Base-by-base conservation (phyloP, 2,113 vertebrate genomes). In the Monopterus albus region DNA sequence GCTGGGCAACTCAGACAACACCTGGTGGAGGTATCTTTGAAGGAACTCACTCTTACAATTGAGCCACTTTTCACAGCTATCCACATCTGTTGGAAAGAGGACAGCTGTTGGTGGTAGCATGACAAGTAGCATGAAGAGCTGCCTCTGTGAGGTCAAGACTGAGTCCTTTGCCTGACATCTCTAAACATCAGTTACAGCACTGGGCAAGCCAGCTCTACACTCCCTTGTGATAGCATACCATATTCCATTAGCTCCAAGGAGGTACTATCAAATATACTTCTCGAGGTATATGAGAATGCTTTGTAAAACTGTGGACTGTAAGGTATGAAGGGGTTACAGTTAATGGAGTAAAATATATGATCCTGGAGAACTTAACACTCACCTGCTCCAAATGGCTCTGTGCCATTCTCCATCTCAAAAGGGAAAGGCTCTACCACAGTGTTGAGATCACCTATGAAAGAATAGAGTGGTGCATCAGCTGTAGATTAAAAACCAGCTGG, bases 31-130 rank as follows among this genome's bases (percentile, higher is more conserved):
- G 85, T 98, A 97, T 68, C 90, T 87, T 82, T 93, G 93, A 2
- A 98, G 93, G 91, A 97, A 97, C 51, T 96, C 95, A 0, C 95
- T 97, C 85, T 96, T 97, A 88, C 97, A 97, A 83, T 94, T 96
- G 46, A 98, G 90, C 96, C 96, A 99, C 84, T 96, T 96, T 79
- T 98, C 97, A 74, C 97, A 98, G 90, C 94, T 96, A 94, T 98
- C 96, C 47, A 94, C 91, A 74, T 96, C 96, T 97, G 56, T 21
- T 12, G 55, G 51, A 53, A 38, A 78, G 38, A 63, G 10, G 4
- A 72, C 8, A 57, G 20, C 31, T 49, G 18, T 39, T 52, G 23
- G 57, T 38, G 15, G 8, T 42, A 8, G 23, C 0, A 45, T 10
- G 25, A 29, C 25, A 28, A 23, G 47, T 38, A 45, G 36, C 20